A percentile compares a stretch with the other conserved stretches of the same genome.
Conservation (phyloP, 1,140 invertebrate genomes). For the Bombus ignitus region DNA sequence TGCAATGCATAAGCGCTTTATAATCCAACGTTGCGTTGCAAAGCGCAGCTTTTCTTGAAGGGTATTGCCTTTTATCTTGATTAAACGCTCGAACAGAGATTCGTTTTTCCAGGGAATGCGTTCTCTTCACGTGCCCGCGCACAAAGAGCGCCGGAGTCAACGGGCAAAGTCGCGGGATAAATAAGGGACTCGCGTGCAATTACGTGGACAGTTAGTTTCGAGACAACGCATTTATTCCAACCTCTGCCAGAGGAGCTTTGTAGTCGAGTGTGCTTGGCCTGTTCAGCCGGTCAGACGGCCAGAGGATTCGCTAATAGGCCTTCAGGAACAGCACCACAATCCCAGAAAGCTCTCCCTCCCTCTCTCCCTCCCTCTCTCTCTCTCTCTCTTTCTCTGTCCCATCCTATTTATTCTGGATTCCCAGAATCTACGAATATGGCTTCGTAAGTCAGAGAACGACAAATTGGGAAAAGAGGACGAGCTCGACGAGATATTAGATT, state of each 20-base stretch:
- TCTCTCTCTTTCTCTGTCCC: too few species aligned
- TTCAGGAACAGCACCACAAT: slow-evolving; percentile 56
- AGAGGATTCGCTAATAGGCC: slow-evolving; percentile 59
- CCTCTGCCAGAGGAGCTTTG: slow-evolving; percentile 50
- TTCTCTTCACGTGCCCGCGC: background rate
- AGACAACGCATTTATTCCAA: slow-evolving; percentile 54
- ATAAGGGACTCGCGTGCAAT: slow-evolving; percentile 54
- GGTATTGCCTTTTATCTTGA: slow-evolving; percentile 31
- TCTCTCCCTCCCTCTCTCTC: background rate
- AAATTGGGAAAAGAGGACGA: slow-evolving; percentile 11
- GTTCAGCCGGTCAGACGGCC: slow-evolving; percentile 45
- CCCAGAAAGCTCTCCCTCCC: slow-evolving; percentile 24
- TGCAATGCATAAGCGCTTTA: background rate
- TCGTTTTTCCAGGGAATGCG: slow-evolving; percentile 16
- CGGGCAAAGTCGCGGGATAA: slow-evolving; percentile 35
- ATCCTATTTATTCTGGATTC: slow-evolving; percentile 52
- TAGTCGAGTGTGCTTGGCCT: slow-evolving; percentile 12
- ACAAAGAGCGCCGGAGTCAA: slow-evolving; percentile 14
- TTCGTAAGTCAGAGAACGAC: slow-evolving; percentile 5
- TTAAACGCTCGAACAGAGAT: slow-evolving; percentile 43
- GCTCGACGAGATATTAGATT: background rate
- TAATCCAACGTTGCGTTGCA: background rate
- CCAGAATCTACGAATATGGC: slow-evolving; percentile 19
- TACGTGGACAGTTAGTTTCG: slow-evolving; percentile 63
- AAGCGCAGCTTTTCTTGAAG: slow-evolving; percentile 16